A percentile compares a stretch with the other conserved stretches of the same genome.
phyloP scores from a whole-genome alignment of 1,140 invertebrate genomes.

The Drosophila serrata region DNA sequence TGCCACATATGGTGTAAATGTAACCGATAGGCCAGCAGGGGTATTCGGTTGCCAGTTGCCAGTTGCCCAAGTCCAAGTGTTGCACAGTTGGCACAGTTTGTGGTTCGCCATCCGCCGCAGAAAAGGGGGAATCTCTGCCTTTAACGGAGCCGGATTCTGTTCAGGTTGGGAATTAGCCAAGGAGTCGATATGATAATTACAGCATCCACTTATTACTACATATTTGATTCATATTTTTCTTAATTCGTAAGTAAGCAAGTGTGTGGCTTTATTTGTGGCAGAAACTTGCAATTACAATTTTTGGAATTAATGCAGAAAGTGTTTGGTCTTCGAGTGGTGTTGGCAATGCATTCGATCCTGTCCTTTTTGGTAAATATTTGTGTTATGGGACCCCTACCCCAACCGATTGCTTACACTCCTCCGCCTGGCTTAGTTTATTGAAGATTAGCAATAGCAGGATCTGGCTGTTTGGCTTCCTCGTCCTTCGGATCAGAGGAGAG shows the following conservation, averaged over 20 bases:
- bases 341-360: constrained; percentile 23
- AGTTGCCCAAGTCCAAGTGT: constrained; percentile 41
- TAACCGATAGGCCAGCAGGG: constrained; percentile 59
- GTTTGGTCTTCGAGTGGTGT: not conserved
- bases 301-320: constrained; percentile 18
- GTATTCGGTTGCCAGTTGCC: constrained; percentile 59
- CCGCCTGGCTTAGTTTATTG: too few relatives aligned
- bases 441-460: not conserved
- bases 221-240: not conserved
- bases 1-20: constrained; percentile 56
- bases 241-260: not conserved
- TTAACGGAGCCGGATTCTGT: constrained; percentile 5
- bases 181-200: not conserved
- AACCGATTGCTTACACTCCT: not conserved
- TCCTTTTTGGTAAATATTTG: not conserved
- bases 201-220: not conserved
- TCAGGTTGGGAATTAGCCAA: not conserved
- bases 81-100: constrained; percentile 71
- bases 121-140: constrained; percentile 26
- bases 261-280: constrained; percentile 17
- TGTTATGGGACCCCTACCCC: not conserved
- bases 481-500: not conserved
- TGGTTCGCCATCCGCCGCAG: constrained; percentile 33
- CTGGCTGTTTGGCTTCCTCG: not conserved
- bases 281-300: constrained; percentile 12